These are phyloP conservation scores for Campopleginae sp. DNA, from an alignment of 2,888 invertebrate genomes.

Conservation along the genomic window DNA sequence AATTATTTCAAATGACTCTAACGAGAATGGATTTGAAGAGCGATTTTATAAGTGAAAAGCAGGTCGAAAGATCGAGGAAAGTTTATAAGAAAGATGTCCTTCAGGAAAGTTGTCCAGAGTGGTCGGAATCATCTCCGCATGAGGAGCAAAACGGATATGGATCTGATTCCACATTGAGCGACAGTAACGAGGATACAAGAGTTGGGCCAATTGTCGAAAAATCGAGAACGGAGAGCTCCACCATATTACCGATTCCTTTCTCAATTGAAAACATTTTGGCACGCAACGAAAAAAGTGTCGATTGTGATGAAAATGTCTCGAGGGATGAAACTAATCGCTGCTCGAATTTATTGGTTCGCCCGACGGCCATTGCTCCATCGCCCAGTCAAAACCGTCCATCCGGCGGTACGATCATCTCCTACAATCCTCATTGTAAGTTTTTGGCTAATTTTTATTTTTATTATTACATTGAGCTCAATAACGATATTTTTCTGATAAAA, in stretches of 20 bases:
- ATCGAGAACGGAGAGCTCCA: constrained; percentile 66
- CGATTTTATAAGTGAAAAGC: constrained; percentile 41
- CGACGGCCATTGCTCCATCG: constrained; percentile 69
- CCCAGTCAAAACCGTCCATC: constrained; percentile 25
- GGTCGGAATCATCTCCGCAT: constrained; percentile 52
- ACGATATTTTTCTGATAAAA: neutral
- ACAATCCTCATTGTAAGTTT: constrained; percentile 59
- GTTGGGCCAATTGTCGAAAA: constrained; percentile 52
- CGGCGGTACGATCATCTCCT: constrained; percentile 31
- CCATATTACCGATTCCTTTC: constrained; percentile 76
- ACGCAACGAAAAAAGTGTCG: constrained; percentile 67
- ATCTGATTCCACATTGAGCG: constrained; percentile 75
- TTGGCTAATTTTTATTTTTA: neutral
- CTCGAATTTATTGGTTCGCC: constrained; percentile 51
- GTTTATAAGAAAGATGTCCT: constrained; percentile 31
- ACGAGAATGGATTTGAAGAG: constrained; percentile 57
- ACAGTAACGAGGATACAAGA: constrained; percentile 67
- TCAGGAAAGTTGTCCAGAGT: constrained; percentile 51
- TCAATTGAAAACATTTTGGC: constrained; percentile 81
- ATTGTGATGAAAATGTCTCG: constrained; percentile 49
- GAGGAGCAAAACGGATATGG: constrained; percentile 68
- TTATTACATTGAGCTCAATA: neutral
- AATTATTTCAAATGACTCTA: constrained; percentile 61
- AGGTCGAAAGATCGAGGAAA: constrained; percentile 29
- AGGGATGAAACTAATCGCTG: constrained; percentile 37